Evolutionary conservation across 2,888 invertebrate species (phyloP).

Genomic region (Spilarctia lutea): DNA sequence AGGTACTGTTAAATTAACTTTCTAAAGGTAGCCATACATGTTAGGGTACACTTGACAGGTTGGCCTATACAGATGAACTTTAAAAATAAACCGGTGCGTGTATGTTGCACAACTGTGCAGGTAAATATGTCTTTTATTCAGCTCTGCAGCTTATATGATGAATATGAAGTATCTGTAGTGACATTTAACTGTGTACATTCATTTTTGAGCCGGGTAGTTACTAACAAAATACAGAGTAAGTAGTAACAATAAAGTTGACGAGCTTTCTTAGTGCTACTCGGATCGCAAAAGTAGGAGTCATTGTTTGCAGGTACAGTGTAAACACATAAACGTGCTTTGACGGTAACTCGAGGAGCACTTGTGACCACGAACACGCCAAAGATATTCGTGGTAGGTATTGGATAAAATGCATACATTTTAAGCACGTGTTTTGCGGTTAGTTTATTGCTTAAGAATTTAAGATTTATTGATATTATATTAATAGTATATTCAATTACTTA

Average conservation of each 20-base stretch:
- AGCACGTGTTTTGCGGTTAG: constrained; percentile 19
- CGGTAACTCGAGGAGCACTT: constrained; percentile 41
- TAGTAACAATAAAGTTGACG: constrained; percentile 25
- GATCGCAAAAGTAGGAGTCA: constrained; percentile 26
- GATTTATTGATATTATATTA: constrained; percentile 13
- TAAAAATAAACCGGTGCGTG: no score
- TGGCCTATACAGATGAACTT: no score
- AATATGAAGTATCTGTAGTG: neutral
- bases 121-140: no score
- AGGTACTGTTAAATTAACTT: constrained; percentile 18
- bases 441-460: constrained; percentile 3
- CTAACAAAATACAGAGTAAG: constrained; percentile 32
- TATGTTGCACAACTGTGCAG: no score
- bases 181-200: constrained; percentile 17
- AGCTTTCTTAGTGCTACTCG: constrained; percentile 23
- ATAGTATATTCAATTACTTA: constrained; percentile 1
- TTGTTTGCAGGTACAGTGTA: constrained; percentile 36
- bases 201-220: constrained; percentile 10
- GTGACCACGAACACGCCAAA: constrained; percentile 42
- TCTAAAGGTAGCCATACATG: no score
- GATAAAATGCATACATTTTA: constrained; percentile 13
- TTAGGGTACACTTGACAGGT: no score
- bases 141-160: no score
- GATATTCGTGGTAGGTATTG: constrained; percentile 43
- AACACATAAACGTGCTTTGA: constrained; percentile 36